These are phyloP conservation scores for Hippocampus zosterae DNA, from an alignment of 2,113 vertebrate species.

Conservation along the genomic window DNA sequence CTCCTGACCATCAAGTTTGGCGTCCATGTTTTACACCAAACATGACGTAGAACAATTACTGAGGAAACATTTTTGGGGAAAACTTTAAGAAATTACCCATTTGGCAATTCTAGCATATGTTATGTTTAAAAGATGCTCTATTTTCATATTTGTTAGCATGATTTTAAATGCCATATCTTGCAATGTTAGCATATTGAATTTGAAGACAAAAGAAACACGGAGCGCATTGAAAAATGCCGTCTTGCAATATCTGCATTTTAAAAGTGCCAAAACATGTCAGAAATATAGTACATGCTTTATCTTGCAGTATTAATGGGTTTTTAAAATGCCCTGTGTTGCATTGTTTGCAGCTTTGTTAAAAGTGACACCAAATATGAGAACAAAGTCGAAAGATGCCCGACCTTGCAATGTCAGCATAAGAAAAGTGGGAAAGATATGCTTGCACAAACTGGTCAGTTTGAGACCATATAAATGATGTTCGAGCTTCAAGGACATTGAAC, in stretches of 20 bases:
- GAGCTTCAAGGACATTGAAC: not conserved
- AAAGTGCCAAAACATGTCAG: no score
- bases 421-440: not conserved
- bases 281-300: no score
- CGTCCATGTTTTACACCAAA: slow-evolving; percentile 24
- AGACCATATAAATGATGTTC: not conserved
- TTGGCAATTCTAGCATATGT: not conserved
- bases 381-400: not conserved
- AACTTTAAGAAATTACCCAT: not conserved
- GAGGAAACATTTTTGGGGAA: not conserved
- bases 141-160: no score
- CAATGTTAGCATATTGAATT: no score
- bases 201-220: no score
- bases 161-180: no score
- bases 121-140: no score
- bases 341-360: not conserved
- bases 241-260: no score
- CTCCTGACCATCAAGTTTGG: slow-evolving; percentile 68
- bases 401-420: not conserved
- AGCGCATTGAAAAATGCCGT: no score
- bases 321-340: not conserved
- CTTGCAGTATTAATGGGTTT: no score
- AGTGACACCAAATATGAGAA: not conserved
- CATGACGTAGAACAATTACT: not conserved
- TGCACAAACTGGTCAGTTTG: not conserved